Conservation (phyloP, 2,113 vertebrate genomes). For the Grallaria varia region DNA sequence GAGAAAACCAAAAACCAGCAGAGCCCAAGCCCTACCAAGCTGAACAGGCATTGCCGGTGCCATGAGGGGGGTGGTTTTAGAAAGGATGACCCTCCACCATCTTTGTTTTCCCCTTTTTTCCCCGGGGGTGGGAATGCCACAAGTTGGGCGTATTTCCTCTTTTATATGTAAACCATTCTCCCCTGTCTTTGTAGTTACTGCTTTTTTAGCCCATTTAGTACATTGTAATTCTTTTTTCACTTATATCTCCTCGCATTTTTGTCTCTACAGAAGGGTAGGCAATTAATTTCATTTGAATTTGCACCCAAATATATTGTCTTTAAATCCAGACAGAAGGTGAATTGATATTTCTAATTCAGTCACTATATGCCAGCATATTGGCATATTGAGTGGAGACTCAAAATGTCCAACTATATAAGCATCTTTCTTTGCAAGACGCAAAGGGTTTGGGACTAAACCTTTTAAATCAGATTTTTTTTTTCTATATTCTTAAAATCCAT, state of each 20-base stretch:
- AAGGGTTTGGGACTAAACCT: conserved; percentile 6
- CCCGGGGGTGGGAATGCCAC: background rate
- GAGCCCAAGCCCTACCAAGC: background rate
- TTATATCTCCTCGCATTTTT: background rate
- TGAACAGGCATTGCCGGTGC: background rate
- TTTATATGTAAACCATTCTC: background rate
- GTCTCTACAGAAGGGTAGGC: too few species aligned
- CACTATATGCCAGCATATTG: background rate
- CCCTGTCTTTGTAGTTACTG: background rate
- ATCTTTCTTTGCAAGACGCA: background rate
- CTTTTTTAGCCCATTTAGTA: background rate
- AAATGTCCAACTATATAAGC: background rate
- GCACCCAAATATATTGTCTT: too few species aligned
- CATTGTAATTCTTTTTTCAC: background rate
- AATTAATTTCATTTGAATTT: too few species aligned
- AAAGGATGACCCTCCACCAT: background rate
- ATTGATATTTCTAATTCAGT: background rate
- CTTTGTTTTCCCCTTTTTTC: background rate
- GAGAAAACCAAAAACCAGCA: background rate
- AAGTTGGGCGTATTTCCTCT: background rate
- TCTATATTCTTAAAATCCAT: background rate
- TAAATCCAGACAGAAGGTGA: background rate
- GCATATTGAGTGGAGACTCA: background rate
- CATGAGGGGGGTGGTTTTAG: background rate
- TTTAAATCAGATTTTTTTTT: conserved; percentile 52